Evolutionary conservation across 1,140 invertebrate species (phyloP), one percentile per base, ranked within the genome.

Genomic region (Drosophila yakuba): DNA sequence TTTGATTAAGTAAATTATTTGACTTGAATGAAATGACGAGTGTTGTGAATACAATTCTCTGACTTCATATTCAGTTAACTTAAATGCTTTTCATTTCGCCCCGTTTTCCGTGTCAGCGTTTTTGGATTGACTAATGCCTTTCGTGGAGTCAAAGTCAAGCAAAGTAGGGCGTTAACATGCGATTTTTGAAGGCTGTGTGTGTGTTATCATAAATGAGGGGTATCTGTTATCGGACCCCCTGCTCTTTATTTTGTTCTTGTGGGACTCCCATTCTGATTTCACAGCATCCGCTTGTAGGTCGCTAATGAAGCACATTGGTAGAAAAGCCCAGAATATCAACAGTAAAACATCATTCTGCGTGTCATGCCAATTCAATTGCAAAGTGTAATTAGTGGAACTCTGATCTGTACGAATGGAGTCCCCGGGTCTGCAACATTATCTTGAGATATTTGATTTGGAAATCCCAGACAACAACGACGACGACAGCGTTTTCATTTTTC

Each of bases 341-440:
- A 44, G 17, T 3, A 20, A 17, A 17, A 17, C 44, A 23, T 14
- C n/a, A 23, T 63, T 50, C 28, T 51, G 41, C 15, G 15, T 52
- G 14, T 43, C 60, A 44, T 8, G 61, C 38, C 32, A 44, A 44
- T 51, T 43, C 38, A 4, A 55, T 47, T 12, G 44, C 45, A 12
- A 51, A 55, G 44, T 48, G 36, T 57, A 69, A 71, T 69, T 58
- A 58, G 67, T 41, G 64, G 10, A 71, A 69, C 50, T 48, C 63
- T 48, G 28, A 68, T 68, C 50, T 4, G 11, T 25, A 38, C 20
- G 14, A 28, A 44, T 15, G 28, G 1, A 36, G 35, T 38, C 44
- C 25, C 20, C 52, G 17, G 14, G 32, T 15, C 2, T 20, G 35
- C 35, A 25, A 25, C 41, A 32, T 25, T 64, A 25, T 47, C 55